Base-by-base conservation (phyloP, 2,888 invertebrate genomes). In the Hydroisotoma schaefferi region DNA sequence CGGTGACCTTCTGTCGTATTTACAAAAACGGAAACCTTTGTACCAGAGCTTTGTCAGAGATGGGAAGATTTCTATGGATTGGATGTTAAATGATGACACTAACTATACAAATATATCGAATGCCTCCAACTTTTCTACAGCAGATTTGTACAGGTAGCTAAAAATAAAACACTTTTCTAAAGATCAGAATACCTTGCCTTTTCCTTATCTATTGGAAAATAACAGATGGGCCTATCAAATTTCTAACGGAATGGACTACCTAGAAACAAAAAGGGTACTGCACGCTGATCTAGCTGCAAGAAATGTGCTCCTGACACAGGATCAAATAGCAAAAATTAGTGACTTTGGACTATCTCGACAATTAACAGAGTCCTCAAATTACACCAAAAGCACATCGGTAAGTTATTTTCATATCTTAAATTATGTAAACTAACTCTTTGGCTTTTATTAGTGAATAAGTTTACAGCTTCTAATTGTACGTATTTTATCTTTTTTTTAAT, bases 271-370 rank as follows among this genome's bases (percentile, higher is more conserved):
- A 29, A 64, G 61, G 43, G 57, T 65, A 43, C 38, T 65, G 25
- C 65, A 65, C 28, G 58, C 55, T 15, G 65, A 65, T 29, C 49
- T 65, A 18, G 58, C 65, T 6, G 56, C 65, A 2, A 56, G 65
- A 2, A 65, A 65, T 26, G 47, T 65, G 12, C 52, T 65, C 15
- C 40, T 65, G 22, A 59, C 58, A 2, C 46, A 65, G 20, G 40
- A 58, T 12, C 44, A 61, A 20, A 52, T 44, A 12, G 57, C 43
- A 6, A 65, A 65, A 38, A 61, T 65, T 22, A 55, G 58, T 29
- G 65, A 65, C 43, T 65, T 65, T 56, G 65, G 65, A 1, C 38
- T 65, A 18, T 57, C 57, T 26, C 51, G 65, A 5, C 55, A 65
- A 15, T 44, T 65, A 10, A 48, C 53, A 29, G 55, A 60, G 18